Evolutionary conservation across 1,140 invertebrate genomes (phyloP), one percentile per base, ranked within the genome.

Genomic region (Magallana angulata): DNA sequence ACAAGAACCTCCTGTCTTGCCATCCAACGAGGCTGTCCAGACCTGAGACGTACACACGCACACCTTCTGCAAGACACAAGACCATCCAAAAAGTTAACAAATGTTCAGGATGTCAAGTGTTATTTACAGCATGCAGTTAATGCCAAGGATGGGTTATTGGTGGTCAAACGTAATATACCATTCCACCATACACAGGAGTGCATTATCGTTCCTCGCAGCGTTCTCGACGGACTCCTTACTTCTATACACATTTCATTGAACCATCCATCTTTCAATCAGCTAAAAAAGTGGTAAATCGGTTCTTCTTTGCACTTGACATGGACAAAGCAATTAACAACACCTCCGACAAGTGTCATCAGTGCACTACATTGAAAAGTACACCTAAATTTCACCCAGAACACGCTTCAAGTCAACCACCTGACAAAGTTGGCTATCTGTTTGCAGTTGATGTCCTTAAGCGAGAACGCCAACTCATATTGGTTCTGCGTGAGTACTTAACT

Each of bases 261-360:
- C 58, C 88, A 91, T 56, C 88, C 90, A 9, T 88, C 85, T 48
- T 71, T 14, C 1, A 24, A 91, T 18, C 82, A 90, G 62, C 58
- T 91, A 12, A 87, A 87, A 76, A 57, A 18, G 85, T 90, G 3
- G 60, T 90, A 14, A 30, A 83, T 48, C 56, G 87, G 7, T 85
- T 87, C 48, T 91, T 91, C 81, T 90, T 84, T 88, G 88, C 85
- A 12, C 85, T 87, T 12, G 88, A 91, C 36, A 36, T 36, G 36
- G 36, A 1, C 36, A 90, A 88, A 71, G 76, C 82, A 14, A 85
- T 88, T 57, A 56, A 89, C n/a, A 9, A 30, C 12, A 62, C n/a
- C n/a, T n/a, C 87, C 9, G 36, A 82, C 9, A 30, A n/a, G n/a
- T 90, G 89, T 85, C 89, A 91, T 85, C 62, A 82, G 7, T 91